Evolutionary conservation across 2,113 vertebrate species (phyloP), one percentile per base, ranked within the genome.

Genomic region (human (Homo sapiens)): DNA sequence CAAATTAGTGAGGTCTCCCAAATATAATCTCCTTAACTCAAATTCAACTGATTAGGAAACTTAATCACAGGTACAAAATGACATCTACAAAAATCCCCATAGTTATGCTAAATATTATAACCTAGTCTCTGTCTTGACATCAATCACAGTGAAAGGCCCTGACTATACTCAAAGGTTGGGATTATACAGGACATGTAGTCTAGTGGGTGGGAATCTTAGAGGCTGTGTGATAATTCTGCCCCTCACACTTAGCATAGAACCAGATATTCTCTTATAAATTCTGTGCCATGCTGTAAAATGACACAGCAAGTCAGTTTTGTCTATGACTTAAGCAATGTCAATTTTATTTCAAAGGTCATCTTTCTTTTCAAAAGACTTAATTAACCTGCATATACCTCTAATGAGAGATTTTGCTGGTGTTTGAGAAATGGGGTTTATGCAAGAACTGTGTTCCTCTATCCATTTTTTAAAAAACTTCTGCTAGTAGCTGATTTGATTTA

Each of bases 131-230:
- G 8, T 27, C 40, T 5, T 35, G 14, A 30, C 20, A 14, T 25
- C 61, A 13, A 45, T 18, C 2, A 1, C 1, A 8, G 20, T 3
- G 20, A 40, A n/a, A 82, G 30, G 9, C 30, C 4, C 25, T 0
- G 5, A 5, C 18, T 8, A 23, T 8, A 1, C 4, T 22, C 43
- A 73, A 52, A 64, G 8, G 12, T 3, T 35, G 3, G 35, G 20
- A 11, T 12, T 14, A 38, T 6, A 38, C 0, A 59, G 27, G 8
- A 59, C 0, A 13, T 23, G 16, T 6, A 17, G 38, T 27, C 59
- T 11, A 4, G 1, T 0, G 5, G 7, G 6, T 13, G 43, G 23
- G 10, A 20, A 8, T 3, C 52, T 14, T 35, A 18, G 5, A 10
- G 8, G 0, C 0, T 40, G 11, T 27, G 16, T 14, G 35, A 4